Percentiles rank a stretch among this genome's conserved stretches.
These are phyloP conservation scores for Capra hircus DNA, from an alignment of 2,113 vertebrate genomes.

Conservation along the genomic window DNA sequence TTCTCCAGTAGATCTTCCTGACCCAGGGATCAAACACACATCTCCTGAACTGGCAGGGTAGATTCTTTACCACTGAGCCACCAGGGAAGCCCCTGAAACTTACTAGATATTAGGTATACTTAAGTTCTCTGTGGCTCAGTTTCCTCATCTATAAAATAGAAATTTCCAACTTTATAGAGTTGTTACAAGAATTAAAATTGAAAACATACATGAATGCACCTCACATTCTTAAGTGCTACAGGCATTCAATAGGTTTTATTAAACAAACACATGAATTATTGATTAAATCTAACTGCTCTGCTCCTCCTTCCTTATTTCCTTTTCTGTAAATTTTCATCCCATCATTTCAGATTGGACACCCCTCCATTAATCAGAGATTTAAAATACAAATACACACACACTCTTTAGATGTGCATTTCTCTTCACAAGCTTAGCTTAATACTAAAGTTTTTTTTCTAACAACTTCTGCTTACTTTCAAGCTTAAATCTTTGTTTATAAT, in stretches of 20 bases:
- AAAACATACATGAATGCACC: neutral
- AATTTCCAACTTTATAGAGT: neutral
- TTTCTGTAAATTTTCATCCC: neutral
- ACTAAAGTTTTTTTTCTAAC: slow-evolving; percentile 6
- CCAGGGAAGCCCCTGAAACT: neutral
- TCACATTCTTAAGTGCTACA: neutral
- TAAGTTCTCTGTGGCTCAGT: slow-evolving; percentile 25
- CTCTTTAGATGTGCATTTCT: neutral
- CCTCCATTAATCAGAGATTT: neutral
- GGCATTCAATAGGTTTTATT: slow-evolving; percentile 25
- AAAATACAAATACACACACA: neutral
- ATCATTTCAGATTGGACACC: neutral
- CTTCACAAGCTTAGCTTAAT: slow-evolving; percentile 31
- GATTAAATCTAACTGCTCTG: neutral
- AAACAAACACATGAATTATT: neutral
- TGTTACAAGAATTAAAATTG: slow-evolving; percentile 5
- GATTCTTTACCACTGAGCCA: neutral
- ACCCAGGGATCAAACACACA: neutral
- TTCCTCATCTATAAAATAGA: neutral
- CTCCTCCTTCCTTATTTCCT: neutral
- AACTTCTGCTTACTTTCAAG: neutral
- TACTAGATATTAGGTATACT: neutral
- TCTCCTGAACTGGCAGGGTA: neutral
- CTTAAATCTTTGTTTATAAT: slow-evolving; percentile 2
- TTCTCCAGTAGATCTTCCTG: neutral